Evolutionary conservation across 2,113 vertebrate genomes (phyloP).

Genomic region (Psilopogon haemacephalus): DNA sequence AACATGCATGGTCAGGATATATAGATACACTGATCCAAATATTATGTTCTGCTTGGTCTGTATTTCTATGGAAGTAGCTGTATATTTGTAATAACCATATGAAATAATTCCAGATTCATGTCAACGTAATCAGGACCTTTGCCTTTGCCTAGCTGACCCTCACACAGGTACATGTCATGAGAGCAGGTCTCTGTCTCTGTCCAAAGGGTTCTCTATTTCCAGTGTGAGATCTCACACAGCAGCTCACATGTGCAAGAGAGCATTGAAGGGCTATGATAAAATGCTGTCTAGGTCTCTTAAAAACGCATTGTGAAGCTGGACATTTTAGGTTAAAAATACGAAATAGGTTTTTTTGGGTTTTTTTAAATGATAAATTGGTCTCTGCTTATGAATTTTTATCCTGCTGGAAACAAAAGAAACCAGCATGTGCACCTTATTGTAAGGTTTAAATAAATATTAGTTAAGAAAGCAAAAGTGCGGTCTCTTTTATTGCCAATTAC

Average conservation of each 20-base stretch:
- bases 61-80: not conserved
- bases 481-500: conserved; percentile 72
- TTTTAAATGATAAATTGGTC: conserved; percentile 48
- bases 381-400: conserved; percentile 56
- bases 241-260: not conserved
- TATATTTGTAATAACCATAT: not conserved
- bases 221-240: not conserved
- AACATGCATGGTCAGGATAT: not conserved
- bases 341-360: no score
- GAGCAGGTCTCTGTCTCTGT: not conserved
- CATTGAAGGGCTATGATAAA: not conserved
- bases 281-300: not conserved
- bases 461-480: conserved; percentile 62
- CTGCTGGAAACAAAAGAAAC: conserved; percentile 68
- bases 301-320: conserved; percentile 8
- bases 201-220: not conserved
- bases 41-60: not conserved
- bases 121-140: not conserved
- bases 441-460: conserved; percentile 73
- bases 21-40: not conserved
- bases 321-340: conserved; percentile 48
- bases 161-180: accelerated
- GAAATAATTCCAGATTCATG: not conserved
- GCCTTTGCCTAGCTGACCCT: not conserved
- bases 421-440: conserved; percentile 59